phyloP scores from a whole-genome alignment of 2,797 vertebrate genomes.

The Chromobotia macracanthus region DNA sequence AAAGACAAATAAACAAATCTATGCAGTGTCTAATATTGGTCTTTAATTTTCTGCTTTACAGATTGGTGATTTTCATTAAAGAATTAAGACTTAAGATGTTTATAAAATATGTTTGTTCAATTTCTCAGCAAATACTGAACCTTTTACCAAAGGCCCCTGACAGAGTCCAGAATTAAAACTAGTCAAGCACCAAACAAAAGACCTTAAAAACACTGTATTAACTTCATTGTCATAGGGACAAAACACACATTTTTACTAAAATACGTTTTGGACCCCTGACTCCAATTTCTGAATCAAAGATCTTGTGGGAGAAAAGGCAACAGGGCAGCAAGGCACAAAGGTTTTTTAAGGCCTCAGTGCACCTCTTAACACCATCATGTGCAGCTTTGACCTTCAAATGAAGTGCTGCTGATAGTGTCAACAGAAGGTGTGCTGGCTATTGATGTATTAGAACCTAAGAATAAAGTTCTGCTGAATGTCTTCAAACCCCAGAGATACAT shows the following conservation, averaged over 20 bases:
- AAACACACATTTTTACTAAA: no score
- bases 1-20: neutral
- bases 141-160: neutral
- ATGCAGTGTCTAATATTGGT: neutral
- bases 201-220: neutral
- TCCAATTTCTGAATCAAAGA: slow-evolving; percentile 52
- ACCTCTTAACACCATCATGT: neutral
- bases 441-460: no score
- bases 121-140: slow-evolving; percentile 5
- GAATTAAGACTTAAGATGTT: no score
- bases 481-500: no score
- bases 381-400: neutral
- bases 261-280: no score
- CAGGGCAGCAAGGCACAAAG: neutral
- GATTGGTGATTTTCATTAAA: neutral
- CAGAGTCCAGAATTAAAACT: neutral
- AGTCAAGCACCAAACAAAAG: neutral
- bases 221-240: no score
- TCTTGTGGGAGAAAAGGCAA: neutral
- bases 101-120: no score
- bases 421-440: no score
- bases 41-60: slow-evolving; percentile 2
- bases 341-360: neutral
- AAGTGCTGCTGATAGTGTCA: neutral
- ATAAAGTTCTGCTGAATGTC: no score